These are phyloP conservation scores for Cantharis lateralis DNA, from an alignment of 2,888 invertebrate species.

Conservation along the genomic window DNA sequence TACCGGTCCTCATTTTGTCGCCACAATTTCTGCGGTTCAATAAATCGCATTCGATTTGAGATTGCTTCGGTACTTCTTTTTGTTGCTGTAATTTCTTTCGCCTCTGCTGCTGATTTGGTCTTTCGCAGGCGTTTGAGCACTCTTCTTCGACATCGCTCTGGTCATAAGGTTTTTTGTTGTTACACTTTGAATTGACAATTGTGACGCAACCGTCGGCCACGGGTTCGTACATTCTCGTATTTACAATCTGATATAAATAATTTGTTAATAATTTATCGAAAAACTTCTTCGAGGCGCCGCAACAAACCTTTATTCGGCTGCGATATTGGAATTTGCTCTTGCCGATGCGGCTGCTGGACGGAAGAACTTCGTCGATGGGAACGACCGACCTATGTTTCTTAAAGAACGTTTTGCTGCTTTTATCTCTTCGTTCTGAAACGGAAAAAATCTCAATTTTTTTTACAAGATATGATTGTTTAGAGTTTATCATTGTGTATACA, in stretches of 20 bases:
- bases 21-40: conserved; percentile 23
- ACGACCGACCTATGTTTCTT: not conserved
- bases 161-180: conserved; percentile 27
- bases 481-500: conserved; percentile 16
- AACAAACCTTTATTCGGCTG: conserved; percentile 32
- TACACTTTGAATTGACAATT: conserved; percentile 40
- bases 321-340: conserved; percentile 29
- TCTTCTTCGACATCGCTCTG: conserved; percentile 41
- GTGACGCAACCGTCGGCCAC: conserved; percentile 49
- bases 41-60: conserved; percentile 14
- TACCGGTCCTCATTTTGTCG: conserved; percentile 45
- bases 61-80: conserved; percentile 19
- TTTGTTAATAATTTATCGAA: conserved; percentile 16
- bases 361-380: not conserved
- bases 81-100: conserved; percentile 46
- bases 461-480: not conserved
- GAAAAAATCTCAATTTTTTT: not conserved
- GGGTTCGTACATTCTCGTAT: conserved; percentile 52
- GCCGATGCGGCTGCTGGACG: not conserved
- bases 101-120: conserved; percentile 30
- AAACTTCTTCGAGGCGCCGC: not conserved
- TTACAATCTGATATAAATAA: conserved; percentile 40
- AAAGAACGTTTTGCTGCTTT: conserved; percentile 6
- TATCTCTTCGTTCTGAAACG: conserved; percentile 7
- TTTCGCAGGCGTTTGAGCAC: conserved; percentile 22